A percentile compares a stretch with the other conserved stretches of the same genome.
phyloP scores from a whole-genome alignment of 2,888 invertebrate genomes.

The Acronicta alni region DNA sequence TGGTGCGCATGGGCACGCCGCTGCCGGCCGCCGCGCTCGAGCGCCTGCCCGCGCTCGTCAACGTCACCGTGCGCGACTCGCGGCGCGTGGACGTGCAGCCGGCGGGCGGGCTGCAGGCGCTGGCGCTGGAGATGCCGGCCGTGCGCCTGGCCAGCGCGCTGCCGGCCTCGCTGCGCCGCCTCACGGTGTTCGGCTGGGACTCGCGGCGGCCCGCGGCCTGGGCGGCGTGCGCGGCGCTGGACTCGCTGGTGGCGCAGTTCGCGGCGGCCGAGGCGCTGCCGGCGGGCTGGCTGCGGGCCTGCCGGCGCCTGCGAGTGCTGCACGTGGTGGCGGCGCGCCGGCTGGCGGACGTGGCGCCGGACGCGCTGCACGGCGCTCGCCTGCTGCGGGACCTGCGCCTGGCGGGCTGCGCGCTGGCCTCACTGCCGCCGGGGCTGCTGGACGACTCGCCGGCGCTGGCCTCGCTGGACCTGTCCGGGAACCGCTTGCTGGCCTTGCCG shows the following conservation, averaged over 20 bases:
- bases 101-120: conserved; percentile 15
- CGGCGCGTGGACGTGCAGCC: conserved; percentile 17
- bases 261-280: conserved; percentile 24
- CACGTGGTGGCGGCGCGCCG: conserved; percentile 30
- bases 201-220: conserved; percentile 39
- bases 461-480: conserved; percentile 53
- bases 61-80: conserved; percentile 23
- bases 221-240: conserved; percentile 22
- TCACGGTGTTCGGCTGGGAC: conserved; percentile 37
- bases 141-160: conserved; percentile 32
- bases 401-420: conserved; percentile 22
- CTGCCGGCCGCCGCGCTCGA: conserved; percentile 18
- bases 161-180: conserved; percentile 22
- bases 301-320: conserved; percentile 24
- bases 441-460: conserved; percentile 40
- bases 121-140: conserved; percentile 16
- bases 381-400: conserved; percentile 32
- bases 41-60: conserved; percentile 16
- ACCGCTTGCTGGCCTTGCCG: conserved; percentile 55
- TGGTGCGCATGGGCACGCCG: conserved; percentile 10
- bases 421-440: conserved; percentile 56
- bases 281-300: conserved; percentile 36
- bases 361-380: conserved; percentile 27
- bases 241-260: not conserved
- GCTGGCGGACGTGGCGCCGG: conserved; percentile 18